Base-by-base conservation (phyloP, 2,797 vertebrate genomes). In the Poliocrania exsul region DNA sequence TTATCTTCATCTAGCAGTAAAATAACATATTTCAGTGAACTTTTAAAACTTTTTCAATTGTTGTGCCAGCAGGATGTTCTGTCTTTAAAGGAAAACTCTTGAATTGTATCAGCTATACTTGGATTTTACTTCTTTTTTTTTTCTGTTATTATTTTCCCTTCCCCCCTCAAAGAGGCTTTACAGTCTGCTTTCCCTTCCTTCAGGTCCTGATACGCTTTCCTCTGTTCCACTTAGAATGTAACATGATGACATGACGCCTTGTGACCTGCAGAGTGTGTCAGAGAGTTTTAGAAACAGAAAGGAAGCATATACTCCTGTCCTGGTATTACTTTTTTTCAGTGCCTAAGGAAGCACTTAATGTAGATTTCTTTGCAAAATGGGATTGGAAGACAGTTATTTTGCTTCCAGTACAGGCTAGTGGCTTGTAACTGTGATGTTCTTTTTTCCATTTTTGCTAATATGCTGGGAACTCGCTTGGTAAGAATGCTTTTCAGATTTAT, bases 241-340 rank as follows among this genome's bases (percentile, higher is more conserved):
- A 33, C n/a, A 47, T 0, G 10, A 51, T 94, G 93, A 91, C 70
- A 91, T 95, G 92, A 80, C 29, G 17, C 62, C 64, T 88, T 86
- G 58, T 93, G 86, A 96, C 95, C 95, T 96, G 91, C 66, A 97
- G 96, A 96, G 95, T 96, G 95, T 97, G 93, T 91, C 80, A 96
- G 96, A 96, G 95, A 94, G 91, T 96, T 94, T 95, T 78, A 72
- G 65, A 94, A 96, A 79, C 67, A 60, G 60, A 88, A 84, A 86
- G 64, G 29, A 79, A 88, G 29, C 46, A 8, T 79, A 24, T 66
- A 40, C 53, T 93, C 66, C 56, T 62, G 62, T 88, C n/a, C 75
- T 82, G n/a, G 24, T 38, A 16, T 74, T 73, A 23, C 6, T 47
- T 46, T 60, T 81, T 88, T 47, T 81, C 37, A 44, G 29, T 83